Percentiles rank a stretch among this genome's conserved stretches.
These are phyloP conservation scores for Meloidogyne chitwoodi DNA, from an alignment of 1,140 invertebrate species.

Conservation along the genomic window DNA sequence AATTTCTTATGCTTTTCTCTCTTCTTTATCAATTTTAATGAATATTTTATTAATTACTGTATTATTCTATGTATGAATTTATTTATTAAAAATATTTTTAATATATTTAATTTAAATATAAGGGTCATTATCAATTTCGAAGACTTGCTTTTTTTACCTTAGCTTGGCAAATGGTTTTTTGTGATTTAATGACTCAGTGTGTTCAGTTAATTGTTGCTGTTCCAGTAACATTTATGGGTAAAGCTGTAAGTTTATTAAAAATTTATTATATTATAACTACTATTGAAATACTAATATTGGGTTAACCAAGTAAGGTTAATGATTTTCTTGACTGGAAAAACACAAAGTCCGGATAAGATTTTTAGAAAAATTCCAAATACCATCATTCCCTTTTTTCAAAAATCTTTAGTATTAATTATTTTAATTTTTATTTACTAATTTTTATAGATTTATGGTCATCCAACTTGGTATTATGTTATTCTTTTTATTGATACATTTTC, in stretches of 20 bases:
- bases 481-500: conserved; percentile 13
- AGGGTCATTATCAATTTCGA: conserved; percentile 15
- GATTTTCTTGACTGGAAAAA: no score
- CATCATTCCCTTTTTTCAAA: no score
- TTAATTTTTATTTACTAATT: background rate
- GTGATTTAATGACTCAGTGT: conserved; percentile 8
- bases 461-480: conserved; percentile 12
- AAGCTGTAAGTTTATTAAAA: conserved; percentile 3
- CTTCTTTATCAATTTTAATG: background rate
- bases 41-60: conserved; percentile 7
- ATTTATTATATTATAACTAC: background rate
- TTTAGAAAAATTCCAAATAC: no score
- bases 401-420: background rate
- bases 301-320: no score
- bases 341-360: no score
- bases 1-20: background rate
- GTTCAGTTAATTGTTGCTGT: conserved; percentile 9
- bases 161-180: conserved; percentile 15
- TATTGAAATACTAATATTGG: no score
- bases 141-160: conserved; percentile 15
- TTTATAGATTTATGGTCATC: conserved; percentile 13
- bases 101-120: background rate
- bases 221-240: conserved; percentile 2
- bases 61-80: background rate
- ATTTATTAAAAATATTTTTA: background rate